A percentile compares a stretch with the other conserved stretches of the same genome.
Evolutionary conservation across 2,113 vertebrate genomes (phyloP).

Genomic region (Amphiprion ocellaris): DNA sequence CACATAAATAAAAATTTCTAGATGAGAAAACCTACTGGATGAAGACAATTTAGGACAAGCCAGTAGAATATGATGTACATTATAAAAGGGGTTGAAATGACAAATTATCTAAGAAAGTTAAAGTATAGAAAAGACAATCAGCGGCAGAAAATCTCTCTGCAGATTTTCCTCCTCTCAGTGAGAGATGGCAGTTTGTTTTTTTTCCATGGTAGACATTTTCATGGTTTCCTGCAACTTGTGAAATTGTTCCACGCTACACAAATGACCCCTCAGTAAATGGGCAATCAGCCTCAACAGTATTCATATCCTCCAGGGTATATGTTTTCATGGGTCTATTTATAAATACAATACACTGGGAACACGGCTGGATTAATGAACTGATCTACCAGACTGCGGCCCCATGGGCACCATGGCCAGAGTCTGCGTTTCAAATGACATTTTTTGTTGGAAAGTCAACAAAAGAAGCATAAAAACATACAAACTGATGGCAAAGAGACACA

Average conservation of each 20-base stretch:
- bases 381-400: background rate
- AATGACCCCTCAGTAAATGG: background rate
- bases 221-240: too few relatives aligned
- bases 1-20: too few relatives aligned
- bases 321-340: background rate
- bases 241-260: too few relatives aligned
- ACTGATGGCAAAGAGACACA: background rate
- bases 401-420: background rate
- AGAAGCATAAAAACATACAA: background rate
- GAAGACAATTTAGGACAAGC: background rate
- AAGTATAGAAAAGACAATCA: too few relatives aligned
- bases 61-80: background rate
- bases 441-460: too few relatives aligned
- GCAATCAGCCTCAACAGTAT: background rate
- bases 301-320: background rate
- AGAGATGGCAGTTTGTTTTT: background rate
- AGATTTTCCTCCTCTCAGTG: background rate
- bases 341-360: background rate
- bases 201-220: too few relatives aligned
- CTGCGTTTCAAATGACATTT: background rate
- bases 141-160: background rate
- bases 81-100: background rate
- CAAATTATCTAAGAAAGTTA: too few relatives aligned
- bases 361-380: background rate
- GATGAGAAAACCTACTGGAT: background rate